Evolutionary conservation across 1,140 invertebrate species (phyloP), one percentile per base, ranked within the genome.

Genomic region (Phortica variegata): DNA sequence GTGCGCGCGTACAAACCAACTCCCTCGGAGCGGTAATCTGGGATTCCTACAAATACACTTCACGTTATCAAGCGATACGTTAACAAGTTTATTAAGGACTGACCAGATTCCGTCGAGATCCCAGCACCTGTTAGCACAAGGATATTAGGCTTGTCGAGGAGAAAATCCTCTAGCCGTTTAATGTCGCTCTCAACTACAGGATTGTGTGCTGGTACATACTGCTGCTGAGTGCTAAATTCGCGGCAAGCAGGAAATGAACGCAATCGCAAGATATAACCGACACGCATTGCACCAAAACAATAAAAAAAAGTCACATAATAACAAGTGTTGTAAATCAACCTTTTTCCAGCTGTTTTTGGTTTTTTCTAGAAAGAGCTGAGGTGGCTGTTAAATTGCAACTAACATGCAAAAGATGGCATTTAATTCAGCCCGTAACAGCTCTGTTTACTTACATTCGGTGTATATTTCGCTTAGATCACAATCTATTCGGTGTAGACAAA

Each of bases 1-100:
- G 83, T 90, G 3, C 87, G 82, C 3, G 92, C 90, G 78, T 95
- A 98, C 15, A 97, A 79, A 0, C 95, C 95, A 15, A 97, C 94
- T 49, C 84, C 88, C 78, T 91, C 88, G 0, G 94, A 97, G 54
- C 95, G 83, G 72, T 98, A 98, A 77, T 97, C 92, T 16, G 92
- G 92, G 61, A 96, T 94, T 50, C 95, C 95, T 86, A 42, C 2
- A 65, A 21, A 31, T 40, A 13, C 17, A 13, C 7, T 29, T 29
- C 4, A 37, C 15, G 12, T 43, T 2, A 32, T 13, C 17, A 15
- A 12, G 1, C 20, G 3, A 8, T 17, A 1, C 0, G 9, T 41
- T n/a, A 43, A 8, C 10, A 20, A 18, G 13, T 12, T n/a, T 20
- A 15, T 9, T 33, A 3, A 8, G 32, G n/a, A 36, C 13, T 34